Base-by-base conservation (phyloP, 2,113 vertebrate genomes). In the Oceanodroma tethys region DNA sequence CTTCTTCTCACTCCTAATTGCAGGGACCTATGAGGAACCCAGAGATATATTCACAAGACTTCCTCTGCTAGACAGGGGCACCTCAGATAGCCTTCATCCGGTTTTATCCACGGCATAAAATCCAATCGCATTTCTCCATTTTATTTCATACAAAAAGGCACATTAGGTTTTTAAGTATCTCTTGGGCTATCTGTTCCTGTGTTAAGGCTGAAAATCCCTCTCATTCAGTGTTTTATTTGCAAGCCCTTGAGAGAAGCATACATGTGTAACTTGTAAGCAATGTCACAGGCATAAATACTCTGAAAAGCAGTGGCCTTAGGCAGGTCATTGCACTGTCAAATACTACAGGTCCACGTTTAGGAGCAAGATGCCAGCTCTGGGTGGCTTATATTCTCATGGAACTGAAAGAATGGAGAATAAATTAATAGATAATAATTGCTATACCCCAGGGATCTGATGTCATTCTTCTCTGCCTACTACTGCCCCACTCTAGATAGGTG, bases 41-140 rank as follows among this genome's bases (percentile, higher is more conserved):
- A 45, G 50, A 90, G 36, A 82, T 29, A 20, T 4, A 88, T 16
- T 71, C 8, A 25, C 11, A 60, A 82, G 6, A 27, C 53, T 65
- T 85, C 43, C 36, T 36, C 34, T 56, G 5, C 52, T 14, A 63
- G 68, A 26, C 23, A 71, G n/a, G 15, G 42, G 20, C 63, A 90
- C 17, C 40, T 84, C 66, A 34, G 27, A 38, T 34, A 63, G 26
- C 40, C 58, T 92, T 86, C 70, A 58, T 11, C 26, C 32, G 32
- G 9, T 66, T 83, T 76, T 58, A 71, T 23, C 66, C 71, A 75
- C 6, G 5, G 23, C 40, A 11, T 53, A 62, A 90, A 88, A 88
- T n/a, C 34, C 0, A 0, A 45, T 32, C 0, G 0, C 4, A 9
- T n/a, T 70, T 82, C 36, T 66, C 16, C 10, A 18, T 67, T 82